Conservation (phyloP, 2,113 vertebrate species). For the Ancistrus triradiatus region DNA sequence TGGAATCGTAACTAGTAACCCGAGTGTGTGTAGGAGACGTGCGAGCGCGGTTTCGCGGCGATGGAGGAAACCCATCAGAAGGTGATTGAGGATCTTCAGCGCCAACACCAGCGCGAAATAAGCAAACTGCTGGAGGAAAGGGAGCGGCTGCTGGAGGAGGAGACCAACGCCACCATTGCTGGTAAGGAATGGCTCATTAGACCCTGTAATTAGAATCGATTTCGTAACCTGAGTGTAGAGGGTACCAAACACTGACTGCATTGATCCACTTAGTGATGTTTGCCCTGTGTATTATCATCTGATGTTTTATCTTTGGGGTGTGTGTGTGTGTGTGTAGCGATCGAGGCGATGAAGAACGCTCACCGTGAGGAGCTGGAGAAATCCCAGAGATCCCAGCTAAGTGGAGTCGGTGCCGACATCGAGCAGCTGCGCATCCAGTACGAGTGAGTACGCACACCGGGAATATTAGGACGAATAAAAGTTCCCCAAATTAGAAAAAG, state of each 20-base stretch:
- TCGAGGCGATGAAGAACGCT: slow-evolving; percentile 98
- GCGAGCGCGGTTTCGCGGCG: slow-evolving; percentile 91
- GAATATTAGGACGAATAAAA: no score
- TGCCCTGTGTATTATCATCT: no score
- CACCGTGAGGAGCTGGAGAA: slow-evolving; percentile 94
- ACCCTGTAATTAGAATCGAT: no score
- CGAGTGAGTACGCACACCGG: slow-evolving; percentile 68
- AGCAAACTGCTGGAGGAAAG: slow-evolving; percentile 91
- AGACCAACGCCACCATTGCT: slow-evolving; percentile 93
- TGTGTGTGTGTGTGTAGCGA: slow-evolving; percentile 66
- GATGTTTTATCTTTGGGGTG: no score
- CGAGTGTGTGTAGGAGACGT: slow-evolving; percentile 80
- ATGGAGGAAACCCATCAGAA: slow-evolving; percentile 98
- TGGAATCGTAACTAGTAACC: no score
- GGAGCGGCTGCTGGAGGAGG: slow-evolving; percentile 89
- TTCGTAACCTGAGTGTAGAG: no score
- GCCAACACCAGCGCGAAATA: slow-evolving; percentile 93
- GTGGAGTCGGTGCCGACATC: slow-evolving; percentile 85
- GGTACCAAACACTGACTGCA: no score
- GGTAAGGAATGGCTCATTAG: slow-evolving; percentile 64
- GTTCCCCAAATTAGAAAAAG: no score
- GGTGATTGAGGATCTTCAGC: slow-evolving; percentile 89
- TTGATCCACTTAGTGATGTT: no score
- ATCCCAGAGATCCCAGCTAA: slow-evolving; percentile 86
- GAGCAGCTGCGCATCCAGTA: slow-evolving; percentile 87